A percentile compares a stretch with the other conserved stretches of the same genome.
These are phyloP conservation scores for Pyrrhosoma nymphula DNA, from an alignment of 2,888 invertebrate genomes.

Conservation along the genomic window DNA sequence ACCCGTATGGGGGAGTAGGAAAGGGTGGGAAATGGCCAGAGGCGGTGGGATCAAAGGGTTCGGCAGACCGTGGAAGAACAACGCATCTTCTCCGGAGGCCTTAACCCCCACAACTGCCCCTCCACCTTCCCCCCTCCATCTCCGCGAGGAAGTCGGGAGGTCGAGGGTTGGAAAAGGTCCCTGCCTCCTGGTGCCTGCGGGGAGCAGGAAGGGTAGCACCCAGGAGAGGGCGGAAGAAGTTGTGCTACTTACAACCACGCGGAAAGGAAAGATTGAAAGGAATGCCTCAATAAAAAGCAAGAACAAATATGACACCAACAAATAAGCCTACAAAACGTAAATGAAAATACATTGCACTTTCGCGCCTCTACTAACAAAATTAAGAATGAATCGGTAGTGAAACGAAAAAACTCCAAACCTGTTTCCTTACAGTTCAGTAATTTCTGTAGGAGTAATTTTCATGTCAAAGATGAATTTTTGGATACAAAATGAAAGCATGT, in stretches of 20 bases:
- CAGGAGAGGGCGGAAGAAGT: neutral
- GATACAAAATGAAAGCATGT: too few species aligned
- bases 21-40: neutral
- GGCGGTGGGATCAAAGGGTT: constrained; percentile 60
- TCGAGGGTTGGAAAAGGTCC: neutral
- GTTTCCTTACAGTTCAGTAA: too few species aligned
- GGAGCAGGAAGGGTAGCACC: neutral
- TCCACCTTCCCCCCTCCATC: neutral
- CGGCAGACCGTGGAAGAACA: constrained; percentile 30
- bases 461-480: too few species aligned
- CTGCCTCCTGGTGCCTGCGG: neutral
- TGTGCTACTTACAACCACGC: neutral
- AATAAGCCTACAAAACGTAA: too few species aligned
- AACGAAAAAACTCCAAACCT: too few species aligned
- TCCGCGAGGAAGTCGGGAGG: neutral
- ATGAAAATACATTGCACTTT: too few species aligned
- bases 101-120: neutral
- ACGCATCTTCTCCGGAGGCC: neutral
- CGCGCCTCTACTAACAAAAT: too few species aligned
- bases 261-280: neutral
- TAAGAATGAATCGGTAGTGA: too few species aligned
- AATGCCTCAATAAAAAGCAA: too few species aligned
- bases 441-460: too few species aligned
- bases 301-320: too few species aligned
- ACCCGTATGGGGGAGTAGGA: neutral